A percentile compares a stretch with the other conserved stretches of the same genome.
These are phyloP conservation scores for Tipula confusa DNA, from an alignment of 2,888 invertebrate genomes.

Conservation along the genomic window DNA sequence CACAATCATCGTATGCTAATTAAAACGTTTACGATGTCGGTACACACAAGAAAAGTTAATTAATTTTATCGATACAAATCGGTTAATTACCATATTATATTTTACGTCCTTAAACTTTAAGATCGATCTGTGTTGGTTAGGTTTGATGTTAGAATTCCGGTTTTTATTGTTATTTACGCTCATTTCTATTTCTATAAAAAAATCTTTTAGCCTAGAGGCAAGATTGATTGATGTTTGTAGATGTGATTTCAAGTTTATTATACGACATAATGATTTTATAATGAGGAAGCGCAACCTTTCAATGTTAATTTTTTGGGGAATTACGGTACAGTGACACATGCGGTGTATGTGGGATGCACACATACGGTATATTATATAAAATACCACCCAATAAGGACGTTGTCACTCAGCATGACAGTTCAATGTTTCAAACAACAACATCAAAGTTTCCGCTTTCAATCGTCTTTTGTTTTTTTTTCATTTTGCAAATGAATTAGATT, in stretches of 20 bases:
- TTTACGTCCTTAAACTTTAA: neutral
- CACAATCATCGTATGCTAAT: neutral
- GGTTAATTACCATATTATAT: neutral
- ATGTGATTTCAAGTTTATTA: neutral
- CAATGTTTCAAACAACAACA: neutral
- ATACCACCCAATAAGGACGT: neutral
- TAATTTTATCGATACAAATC: neutral
- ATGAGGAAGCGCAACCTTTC: slow-evolving; percentile 4
- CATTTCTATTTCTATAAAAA: neutral
- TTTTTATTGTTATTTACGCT: neutral
- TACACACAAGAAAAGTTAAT: neutral
- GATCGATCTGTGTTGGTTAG: too few relatives aligned
- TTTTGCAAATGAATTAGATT: too few relatives aligned
- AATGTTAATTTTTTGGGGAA: neutral
- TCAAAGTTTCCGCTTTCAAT: neutral
- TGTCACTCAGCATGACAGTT: neutral
- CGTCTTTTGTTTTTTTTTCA: neutral
- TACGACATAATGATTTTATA: neutral
- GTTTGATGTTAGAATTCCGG: neutral
- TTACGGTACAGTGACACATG: neutral
- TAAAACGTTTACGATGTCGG: neutral
- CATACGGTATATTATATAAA: neutral
- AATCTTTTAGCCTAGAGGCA: neutral
- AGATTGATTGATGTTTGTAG: neutral
- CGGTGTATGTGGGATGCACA: neutral